A percentile compares a stretch with the other conserved stretches of the same genome.
phyloP scores from a whole-genome alignment of 2,797 vertebrate species.

The Salarias fasciatus region DNA sequence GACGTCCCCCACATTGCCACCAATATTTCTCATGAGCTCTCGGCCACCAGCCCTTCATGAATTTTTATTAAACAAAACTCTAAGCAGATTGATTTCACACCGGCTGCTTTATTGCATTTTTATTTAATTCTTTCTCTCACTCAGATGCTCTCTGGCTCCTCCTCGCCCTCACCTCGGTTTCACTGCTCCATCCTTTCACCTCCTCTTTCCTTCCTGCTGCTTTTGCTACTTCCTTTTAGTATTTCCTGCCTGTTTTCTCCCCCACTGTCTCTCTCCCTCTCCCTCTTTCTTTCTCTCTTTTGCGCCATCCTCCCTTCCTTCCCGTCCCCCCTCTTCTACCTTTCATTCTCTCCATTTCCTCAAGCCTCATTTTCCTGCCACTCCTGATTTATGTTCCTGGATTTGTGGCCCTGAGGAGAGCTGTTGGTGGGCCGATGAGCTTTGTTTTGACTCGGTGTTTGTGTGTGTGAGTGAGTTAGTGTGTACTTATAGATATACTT shows the following conservation, averaged over 20 bases:
- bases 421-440: conserved; percentile 66
- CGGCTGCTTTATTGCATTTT: conserved; percentile 96
- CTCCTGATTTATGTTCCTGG: conserved; percentile 77
- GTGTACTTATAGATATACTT: not conserved
- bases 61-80: conserved; percentile 99
- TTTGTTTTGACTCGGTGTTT: conserved; percentile 56
- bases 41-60: conserved; percentile 94
- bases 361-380: conserved; percentile 75
- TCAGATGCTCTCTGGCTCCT: conserved; percentile 72
- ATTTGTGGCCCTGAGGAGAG: conserved; percentile 76
- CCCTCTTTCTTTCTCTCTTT: conserved; percentile 42
- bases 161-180: conserved; percentile 61
- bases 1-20: conserved; percentile 75
- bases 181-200: conserved; percentile 62
- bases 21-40: conserved; percentile 93
- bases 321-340: conserved; percentile 45
- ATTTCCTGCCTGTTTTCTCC: conserved; percentile 56
- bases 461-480: conserved; percentile 4
- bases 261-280: conserved; percentile 38
- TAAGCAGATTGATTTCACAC: conserved; percentile 99
- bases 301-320: conserved; percentile 40
- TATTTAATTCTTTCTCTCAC: conserved; percentile 93
- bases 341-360: conserved; percentile 68
- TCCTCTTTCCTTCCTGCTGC: conserved; percentile 50
- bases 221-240: conserved; percentile 54